Base-by-base conservation (phyloP, 2,888 invertebrate genomes). In the Lycia hirtaria region DNA sequence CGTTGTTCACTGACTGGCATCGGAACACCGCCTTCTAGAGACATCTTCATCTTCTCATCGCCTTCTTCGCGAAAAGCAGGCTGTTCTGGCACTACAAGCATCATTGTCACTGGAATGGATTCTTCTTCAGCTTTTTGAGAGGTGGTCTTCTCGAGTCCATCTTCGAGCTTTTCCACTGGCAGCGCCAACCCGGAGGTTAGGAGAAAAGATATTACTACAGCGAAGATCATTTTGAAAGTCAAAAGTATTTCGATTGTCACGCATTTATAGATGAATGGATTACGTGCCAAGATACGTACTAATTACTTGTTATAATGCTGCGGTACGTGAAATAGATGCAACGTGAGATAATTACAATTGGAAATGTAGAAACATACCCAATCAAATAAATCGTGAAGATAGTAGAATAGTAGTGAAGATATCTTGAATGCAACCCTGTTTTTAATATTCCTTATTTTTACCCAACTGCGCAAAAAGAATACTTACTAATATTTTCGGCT, bases 211-310 rank as follows among this genome's bases (percentile, higher is more conserved):
- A 65, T 35, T 40, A 56, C 57, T 49, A 54, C 56, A 28, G 17
- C 24, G 22, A 51, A 32, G 58, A 58, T 60, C 65, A 65, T 65
- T 33, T 40, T 62, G 48, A 49, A 40, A 49, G 41, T 60, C 56
- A 37, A 4, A 41, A 3, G 10, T 37, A 26, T n/a, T 38, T 30
- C 32, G 22, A 38, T 41, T 35, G 12, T n/a, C 48, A 19, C 43
- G 37, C 15, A 56, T 58, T 60, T 65, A 65, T 65, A 62, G 24
- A 28, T 15, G 20, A 50, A 6, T 15, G 2, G 12, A 14, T 45
- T 54, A 47, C 41, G 47, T 40, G 47, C 33, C n/a, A n/a, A 24
- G 33, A 38, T n/a, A 26, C 9, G 22, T 7, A 19, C 7, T 48
- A 22, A 10, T 37, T 30, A 9, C 4, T 41, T 22, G 9, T 41